Evolutionary conservation across 2,113 vertebrate species (phyloP).

Genomic region (Pomatorhinus ruficollis): DNA sequence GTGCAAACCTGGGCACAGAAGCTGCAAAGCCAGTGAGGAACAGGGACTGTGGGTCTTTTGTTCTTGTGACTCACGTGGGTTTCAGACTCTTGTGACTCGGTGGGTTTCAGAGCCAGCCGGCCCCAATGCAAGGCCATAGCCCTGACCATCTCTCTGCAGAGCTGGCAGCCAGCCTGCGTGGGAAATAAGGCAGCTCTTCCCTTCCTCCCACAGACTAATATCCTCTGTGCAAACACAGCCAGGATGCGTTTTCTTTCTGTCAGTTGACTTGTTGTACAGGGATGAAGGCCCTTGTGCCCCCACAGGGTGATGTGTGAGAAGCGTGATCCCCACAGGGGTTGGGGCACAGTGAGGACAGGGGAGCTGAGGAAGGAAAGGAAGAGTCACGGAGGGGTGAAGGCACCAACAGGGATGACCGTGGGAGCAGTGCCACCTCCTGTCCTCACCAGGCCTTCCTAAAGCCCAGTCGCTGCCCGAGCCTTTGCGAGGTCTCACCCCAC

Average conservation of each 20-base stretch:
- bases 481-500: not conserved
- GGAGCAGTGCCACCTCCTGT: not conserved
- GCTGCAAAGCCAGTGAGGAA: accelerated
- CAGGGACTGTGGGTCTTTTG: not conserved
- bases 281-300: not conserved
- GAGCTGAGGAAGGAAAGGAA: not conserved
- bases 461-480: accelerated
- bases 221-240: not conserved
- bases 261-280: not conserved
- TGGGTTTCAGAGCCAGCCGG: not conserved
- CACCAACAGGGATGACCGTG: not conserved
- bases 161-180: not conserved
- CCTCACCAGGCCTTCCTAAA: not conserved
- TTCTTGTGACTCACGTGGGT: not conserved
- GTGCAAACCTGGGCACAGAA: not conserved
- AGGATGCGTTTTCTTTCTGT: not conserved
- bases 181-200: not conserved
- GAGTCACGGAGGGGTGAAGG: not conserved
- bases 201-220: not conserved
- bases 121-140: not conserved
- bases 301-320: not conserved
- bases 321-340: accelerated
- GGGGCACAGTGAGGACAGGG: not conserved
- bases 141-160: not conserved
- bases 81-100: not conserved